Conservation (phyloP, 1,140 invertebrate species). For the Chrysoperla carnea region DNA sequence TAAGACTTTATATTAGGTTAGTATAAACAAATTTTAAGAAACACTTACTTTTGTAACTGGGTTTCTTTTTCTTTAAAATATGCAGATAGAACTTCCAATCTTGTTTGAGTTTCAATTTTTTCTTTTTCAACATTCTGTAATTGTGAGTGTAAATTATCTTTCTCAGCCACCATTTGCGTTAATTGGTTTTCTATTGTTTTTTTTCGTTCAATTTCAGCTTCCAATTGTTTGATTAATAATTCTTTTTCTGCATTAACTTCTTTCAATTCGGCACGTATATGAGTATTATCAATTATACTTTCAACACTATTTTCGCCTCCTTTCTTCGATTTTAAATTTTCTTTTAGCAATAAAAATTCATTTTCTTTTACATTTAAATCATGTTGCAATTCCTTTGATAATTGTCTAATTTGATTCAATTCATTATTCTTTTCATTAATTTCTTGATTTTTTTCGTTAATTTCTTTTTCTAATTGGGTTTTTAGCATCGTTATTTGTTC, state of each 20-base stretch:
- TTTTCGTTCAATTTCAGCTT: conserved; percentile 22
- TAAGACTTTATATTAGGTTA: no score
- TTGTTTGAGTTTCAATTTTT: conserved; percentile 60
- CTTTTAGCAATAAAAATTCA: conserved; percentile 20
- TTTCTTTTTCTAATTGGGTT: conserved; percentile 4
- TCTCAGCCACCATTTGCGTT: conserved; percentile 24
- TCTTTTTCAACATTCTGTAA: conserved; percentile 56
- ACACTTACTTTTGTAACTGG: conserved; percentile 63
- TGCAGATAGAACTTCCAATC: conserved; percentile 64
- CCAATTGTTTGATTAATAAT: conserved; percentile 19
- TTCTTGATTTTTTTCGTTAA: conserved; percentile 12
- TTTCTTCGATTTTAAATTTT: conserved; percentile 24
- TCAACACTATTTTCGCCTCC: conserved; percentile 20
- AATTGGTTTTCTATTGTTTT: conserved; percentile 11
- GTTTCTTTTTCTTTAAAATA: conserved; percentile 81
- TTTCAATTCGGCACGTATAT: conserved; percentile 28
- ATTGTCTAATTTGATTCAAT: conserved; percentile 1
- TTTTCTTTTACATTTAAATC: conserved; percentile 17
- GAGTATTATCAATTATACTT: conserved; percentile 23
- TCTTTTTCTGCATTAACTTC: conserved; percentile 25
- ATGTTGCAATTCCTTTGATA: conserved; percentile 10
- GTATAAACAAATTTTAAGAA: no score
- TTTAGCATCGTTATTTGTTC: conserved; percentile 14
- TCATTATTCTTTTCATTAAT: conserved; percentile 4
- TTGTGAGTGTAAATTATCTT: conserved; percentile 36